Conservation (phyloP, 1,140 invertebrate genomes). For the Aphis gossypii region DNA sequence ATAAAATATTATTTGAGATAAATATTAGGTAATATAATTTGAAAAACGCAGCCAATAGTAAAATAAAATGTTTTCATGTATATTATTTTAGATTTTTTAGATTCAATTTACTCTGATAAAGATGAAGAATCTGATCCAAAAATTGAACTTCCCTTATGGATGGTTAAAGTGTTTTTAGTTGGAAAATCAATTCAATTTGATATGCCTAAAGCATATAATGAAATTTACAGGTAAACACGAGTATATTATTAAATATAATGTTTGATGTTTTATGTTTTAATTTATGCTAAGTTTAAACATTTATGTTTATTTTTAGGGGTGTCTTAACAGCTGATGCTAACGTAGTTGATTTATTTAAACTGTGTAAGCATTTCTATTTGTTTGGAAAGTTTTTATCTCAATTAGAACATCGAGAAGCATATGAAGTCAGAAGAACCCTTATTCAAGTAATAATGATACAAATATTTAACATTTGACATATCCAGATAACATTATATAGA, state of each 20-base stretch:
- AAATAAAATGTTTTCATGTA: neutral
- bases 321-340: constrained; percentile 61
- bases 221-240: constrained; percentile 59
- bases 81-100: constrained; percentile 59
- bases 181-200: constrained; percentile 59
- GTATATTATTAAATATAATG: neutral
- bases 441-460: constrained; percentile 64
- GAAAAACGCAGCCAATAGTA: neutral
- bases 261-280: neutral
- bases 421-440: constrained; percentile 60
- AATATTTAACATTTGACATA: neutral
- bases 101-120: constrained; percentile 62
- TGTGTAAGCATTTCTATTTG: constrained; percentile 61
- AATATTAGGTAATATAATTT: neutral
- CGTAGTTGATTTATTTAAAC: constrained; percentile 61
- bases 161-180: constrained; percentile 58
- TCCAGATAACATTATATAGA: neutral
- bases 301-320: constrained; percentile 60
- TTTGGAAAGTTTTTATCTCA: constrained; percentile 61
- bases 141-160: constrained; percentile 64
- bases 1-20: too few relatives aligned
- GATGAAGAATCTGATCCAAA: constrained; percentile 66
- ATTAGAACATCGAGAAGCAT: constrained; percentile 58
- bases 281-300: neutral
- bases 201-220: constrained; percentile 60